Percentiles rank a stretch among this genome's conserved stretches.
phyloP scores from a whole-genome alignment of 2,113 vertebrate genomes.

The Acrocephalus kingi region DNA sequence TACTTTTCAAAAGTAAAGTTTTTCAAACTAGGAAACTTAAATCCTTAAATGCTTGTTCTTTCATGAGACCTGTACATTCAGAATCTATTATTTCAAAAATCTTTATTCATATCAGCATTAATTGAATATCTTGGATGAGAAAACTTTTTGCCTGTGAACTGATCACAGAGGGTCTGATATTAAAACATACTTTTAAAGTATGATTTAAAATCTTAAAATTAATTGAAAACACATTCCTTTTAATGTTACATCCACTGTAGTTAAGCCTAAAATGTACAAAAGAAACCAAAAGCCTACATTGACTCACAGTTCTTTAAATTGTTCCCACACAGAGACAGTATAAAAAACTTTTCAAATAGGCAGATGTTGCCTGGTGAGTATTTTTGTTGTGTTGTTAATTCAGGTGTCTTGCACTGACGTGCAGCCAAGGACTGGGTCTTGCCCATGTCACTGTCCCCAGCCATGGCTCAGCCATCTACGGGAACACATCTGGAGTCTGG shows the following conservation, averaged over 20 bases:
- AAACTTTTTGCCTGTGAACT: not conserved
- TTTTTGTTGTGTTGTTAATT: not conserved
- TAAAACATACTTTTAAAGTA: not conserved
- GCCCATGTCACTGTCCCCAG: not conserved
- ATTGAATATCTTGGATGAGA: not conserved
- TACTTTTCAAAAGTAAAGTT: not conserved
- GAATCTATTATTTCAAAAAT: not conserved
- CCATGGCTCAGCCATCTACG: accelerated
- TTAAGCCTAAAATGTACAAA: not conserved
- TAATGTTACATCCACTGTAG: not conserved
- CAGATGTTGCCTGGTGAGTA: not conserved
- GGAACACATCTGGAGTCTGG: not conserved
- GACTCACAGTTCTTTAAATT: not conserved
- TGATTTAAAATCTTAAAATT: not conserved
- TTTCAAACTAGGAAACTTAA: not conserved
- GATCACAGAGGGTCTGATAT: not conserved
- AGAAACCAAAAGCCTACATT: not conserved
- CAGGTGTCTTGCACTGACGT: not conserved
- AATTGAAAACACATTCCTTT: not conserved
- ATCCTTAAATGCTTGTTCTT: not conserved
- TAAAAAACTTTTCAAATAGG: not conserved
- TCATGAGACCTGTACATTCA: not conserved
- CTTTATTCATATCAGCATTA: not conserved
- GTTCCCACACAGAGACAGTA: not conserved
- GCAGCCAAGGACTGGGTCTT: not conserved